Conservation (phyloP, 2,888 invertebrate species). For the Andricus curvator region DNA sequence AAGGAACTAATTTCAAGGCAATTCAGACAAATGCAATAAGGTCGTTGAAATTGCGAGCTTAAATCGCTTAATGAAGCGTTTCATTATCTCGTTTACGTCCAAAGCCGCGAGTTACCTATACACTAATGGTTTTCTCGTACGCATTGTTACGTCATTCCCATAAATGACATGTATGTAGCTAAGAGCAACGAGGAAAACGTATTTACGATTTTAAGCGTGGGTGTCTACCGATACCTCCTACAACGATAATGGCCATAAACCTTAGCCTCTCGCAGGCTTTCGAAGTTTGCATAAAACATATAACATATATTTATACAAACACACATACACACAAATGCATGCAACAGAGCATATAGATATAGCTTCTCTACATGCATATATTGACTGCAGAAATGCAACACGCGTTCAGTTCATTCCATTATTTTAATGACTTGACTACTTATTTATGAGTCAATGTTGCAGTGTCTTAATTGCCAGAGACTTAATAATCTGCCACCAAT, state of each 20-base stretch:
- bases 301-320: neutral
- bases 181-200: conserved; percentile 50
- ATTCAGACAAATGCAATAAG: conserved; percentile 31
- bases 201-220: conserved; percentile 6
- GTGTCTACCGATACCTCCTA: conserved; percentile 6
- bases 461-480: neutral
- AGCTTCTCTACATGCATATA: neutral
- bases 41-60: conserved; percentile 37
- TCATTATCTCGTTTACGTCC: conserved; percentile 57
- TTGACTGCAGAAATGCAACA: neutral
- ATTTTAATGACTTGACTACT: conserved; percentile 21
- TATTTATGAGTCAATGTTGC: neutral
- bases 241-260: neutral
- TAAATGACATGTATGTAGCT: conserved; percentile 50
- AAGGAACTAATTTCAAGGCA: conserved; percentile 24
- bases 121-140: conserved; percentile 60
- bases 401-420: neutral
- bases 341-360: neutral
- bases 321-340: neutral
- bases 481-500: neutral
- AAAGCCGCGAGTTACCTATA: conserved; percentile 30
- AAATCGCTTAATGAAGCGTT: conserved; percentile 60
- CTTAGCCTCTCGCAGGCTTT: neutral
- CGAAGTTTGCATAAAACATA: neutral
- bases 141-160: conserved; percentile 59